Conservation (phyloP, 2,797 vertebrate genomes). For the Crossoptilon crossoptilon region DNA sequence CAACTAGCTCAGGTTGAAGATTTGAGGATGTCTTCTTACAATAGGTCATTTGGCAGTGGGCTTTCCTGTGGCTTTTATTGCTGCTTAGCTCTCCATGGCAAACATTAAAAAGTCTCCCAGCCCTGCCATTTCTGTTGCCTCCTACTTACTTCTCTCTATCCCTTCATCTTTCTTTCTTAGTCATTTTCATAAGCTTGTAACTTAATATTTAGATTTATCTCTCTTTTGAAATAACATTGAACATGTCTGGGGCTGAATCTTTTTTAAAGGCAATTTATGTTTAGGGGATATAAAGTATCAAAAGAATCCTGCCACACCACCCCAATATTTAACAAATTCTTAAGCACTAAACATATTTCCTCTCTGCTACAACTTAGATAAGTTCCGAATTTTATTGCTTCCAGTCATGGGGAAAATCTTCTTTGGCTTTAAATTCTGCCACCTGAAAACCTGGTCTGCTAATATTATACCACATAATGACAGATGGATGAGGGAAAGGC, state of each 20-base stretch:
- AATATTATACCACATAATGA: neutral
- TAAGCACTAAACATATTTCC: neutral
- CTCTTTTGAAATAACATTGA: neutral
- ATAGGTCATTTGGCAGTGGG: neutral
- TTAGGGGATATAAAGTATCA: neutral
- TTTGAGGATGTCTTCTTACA: neutral
- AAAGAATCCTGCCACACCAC: neutral
- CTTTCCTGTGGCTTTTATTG: neutral
- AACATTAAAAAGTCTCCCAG: neutral
- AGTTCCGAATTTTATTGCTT: neutral
- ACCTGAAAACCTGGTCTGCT: neutral
- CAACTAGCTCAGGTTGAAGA: neutral
- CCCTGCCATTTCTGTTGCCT: neutral
- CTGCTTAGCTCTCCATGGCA: neutral
- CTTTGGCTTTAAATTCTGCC: neutral
- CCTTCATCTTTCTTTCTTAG: neutral
- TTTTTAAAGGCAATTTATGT: neutral
- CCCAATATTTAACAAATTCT: neutral
- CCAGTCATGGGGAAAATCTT: neutral
- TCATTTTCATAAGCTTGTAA: neutral
- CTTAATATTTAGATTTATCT: neutral
- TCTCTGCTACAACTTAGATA: neutral
- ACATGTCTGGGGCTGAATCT: neutral
- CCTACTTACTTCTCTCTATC: neutral
- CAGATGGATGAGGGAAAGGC: too few relatives aligned